Conservation (phyloP, 2,888 invertebrate genomes). For the Eupsilia transversa region DNA sequence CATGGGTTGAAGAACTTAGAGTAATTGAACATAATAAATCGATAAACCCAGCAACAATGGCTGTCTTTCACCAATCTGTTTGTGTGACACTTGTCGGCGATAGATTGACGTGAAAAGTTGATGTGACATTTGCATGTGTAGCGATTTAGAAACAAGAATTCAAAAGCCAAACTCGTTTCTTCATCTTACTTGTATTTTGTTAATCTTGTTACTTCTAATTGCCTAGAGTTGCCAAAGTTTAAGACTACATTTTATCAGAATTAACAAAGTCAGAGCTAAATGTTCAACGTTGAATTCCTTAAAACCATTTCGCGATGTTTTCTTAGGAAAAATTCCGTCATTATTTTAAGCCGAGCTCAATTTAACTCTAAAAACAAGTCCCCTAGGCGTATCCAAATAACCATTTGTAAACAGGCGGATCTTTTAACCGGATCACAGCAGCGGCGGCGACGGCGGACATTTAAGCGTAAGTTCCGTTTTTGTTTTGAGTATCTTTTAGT, state of each 20-base stretch:
- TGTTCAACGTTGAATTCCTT: constrained; percentile 47
- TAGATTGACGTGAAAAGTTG: constrained; percentile 3
- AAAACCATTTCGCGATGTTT: constrained; percentile 58
- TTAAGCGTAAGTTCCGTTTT: constrained; percentile 50
- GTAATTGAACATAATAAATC: neutral
- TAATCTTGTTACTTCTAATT: constrained; percentile 10
- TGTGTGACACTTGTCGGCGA: neutral
- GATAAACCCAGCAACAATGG: no score
- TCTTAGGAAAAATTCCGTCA: constrained; percentile 66
- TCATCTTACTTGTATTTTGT: constrained; percentile 7
- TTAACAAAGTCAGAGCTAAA: constrained; percentile 43
- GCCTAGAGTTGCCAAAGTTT: constrained; percentile 23
- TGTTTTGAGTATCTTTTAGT: constrained; percentile 45
- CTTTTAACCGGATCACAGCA: constrained; percentile 67
- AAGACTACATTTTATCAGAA: constrained; percentile 42
- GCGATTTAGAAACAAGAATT: constrained; percentile 9
- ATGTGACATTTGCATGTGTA: neutral
- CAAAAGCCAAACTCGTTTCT: constrained; percentile 20
- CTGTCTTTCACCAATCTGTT: constrained; percentile 1
- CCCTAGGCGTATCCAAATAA: constrained; percentile 69
- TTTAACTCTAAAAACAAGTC: constrained; percentile 72
- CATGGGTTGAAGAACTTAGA: neutral
- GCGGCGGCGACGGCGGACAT: constrained; percentile 44
- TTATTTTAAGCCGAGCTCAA: constrained; percentile 71
- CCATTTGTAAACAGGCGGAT: constrained; percentile 71